These are phyloP conservation scores for Drosophila sp. DNA, from an alignment of 1,140 invertebrate species.

Conservation along the genomic window DNA sequence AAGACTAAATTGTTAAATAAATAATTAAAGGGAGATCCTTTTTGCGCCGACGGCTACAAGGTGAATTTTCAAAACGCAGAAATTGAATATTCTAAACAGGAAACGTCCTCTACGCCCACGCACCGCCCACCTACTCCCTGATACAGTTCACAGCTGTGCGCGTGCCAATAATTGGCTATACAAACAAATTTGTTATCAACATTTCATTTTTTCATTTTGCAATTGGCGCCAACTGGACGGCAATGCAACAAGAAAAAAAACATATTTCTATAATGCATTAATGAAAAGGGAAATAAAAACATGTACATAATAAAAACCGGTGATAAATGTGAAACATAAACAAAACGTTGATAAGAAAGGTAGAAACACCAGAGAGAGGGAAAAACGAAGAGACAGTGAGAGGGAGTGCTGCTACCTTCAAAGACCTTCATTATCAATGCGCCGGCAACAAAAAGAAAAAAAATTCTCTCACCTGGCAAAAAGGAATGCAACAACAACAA, in stretches of 20 bases:
- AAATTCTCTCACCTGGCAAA: conserved; percentile 20
- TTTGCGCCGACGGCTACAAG: conserved; percentile 64
- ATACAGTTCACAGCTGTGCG: conserved; percentile 52
- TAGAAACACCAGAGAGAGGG: conserved; percentile 21
- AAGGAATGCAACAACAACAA: conserved; percentile 41
- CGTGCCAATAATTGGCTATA: conserved; percentile 35
- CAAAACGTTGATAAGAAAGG: conserved; percentile 68
- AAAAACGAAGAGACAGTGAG: not conserved
- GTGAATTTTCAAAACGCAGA: conserved; percentile 44
- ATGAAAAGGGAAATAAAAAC: conserved; percentile 20
- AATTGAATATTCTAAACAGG: conserved; percentile 27
- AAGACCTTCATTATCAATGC: conserved; percentile 57
- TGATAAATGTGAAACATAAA: conserved; percentile 74
- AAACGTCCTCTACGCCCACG: conserved; percentile 18
- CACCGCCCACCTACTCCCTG: not conserved
- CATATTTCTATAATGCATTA: conserved; percentile 42
- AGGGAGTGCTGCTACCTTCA: not conserved
- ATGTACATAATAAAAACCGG: conserved; percentile 47
- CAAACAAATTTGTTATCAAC: conserved; percentile 64
- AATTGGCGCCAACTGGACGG: conserved; percentile 55
- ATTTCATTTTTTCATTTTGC: conserved; percentile 33
- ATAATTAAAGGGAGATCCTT: conserved; percentile 19
- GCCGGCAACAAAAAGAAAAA: conserved; percentile 50
- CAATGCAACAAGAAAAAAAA: conserved; percentile 28
- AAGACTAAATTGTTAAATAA: conserved; percentile 31